Conservation (phyloP, 2,797 vertebrate species). For the Sebastes itinus region DNA sequence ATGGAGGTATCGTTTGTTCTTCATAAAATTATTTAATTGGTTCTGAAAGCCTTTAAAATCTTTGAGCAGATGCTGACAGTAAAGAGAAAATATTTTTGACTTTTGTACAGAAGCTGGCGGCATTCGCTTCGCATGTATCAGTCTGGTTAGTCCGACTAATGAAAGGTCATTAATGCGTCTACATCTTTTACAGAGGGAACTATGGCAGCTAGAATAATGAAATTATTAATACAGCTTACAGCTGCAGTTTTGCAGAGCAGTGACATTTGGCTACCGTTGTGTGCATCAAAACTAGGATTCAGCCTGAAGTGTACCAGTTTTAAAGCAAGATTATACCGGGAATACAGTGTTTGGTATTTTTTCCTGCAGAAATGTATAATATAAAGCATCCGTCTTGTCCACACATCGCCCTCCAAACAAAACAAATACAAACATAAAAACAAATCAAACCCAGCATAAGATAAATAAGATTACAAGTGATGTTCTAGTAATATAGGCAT, state of each 20-base stretch:
- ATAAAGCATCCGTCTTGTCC: not conserved
- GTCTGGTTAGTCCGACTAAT: not conserved
- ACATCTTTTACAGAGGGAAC: not conserved
- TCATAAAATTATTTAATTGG: not conserved
- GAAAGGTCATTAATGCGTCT: not conserved
- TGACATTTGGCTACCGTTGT: not conserved
- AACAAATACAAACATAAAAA: conserved; percentile 42
- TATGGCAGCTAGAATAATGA: not conserved
- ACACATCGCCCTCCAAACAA: conserved; percentile 18
- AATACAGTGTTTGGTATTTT: not conserved
- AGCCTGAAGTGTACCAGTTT: not conserved
- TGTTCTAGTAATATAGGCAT: conserved; percentile 30
- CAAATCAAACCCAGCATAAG: conserved; percentile 43
- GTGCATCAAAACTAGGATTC: not conserved
- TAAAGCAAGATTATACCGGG: not conserved
- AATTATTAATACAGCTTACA: not conserved
- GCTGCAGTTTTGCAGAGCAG: not conserved
- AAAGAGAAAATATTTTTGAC: not conserved
- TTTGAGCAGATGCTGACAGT: not conserved
- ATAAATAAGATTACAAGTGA: conserved; percentile 48
- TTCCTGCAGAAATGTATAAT: not conserved
- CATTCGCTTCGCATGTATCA: not conserved
- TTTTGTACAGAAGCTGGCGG: conserved; percentile 12
- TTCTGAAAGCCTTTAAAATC: not conserved
- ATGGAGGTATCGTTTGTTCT: not conserved